phyloP scores from a whole-genome alignment of 2,888 invertebrate species.

The Ormia ochracea region DNA sequence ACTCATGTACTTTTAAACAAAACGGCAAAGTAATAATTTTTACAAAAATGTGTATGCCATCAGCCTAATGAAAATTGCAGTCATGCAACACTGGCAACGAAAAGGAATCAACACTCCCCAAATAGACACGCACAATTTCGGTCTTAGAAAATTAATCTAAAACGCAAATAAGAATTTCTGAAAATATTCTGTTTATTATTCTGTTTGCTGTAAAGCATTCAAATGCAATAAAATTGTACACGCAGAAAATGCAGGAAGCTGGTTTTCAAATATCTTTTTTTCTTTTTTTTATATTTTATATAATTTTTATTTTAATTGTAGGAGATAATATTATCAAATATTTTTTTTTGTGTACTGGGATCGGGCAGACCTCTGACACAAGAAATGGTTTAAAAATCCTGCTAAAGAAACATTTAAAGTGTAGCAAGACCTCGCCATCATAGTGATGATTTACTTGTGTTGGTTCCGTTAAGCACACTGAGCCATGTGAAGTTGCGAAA shows the following conservation, averaged over 20 bases:
- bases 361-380: no score
- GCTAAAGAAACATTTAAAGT: no score
- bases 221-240: background rate
- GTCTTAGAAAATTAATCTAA: slow-evolving; percentile 27
- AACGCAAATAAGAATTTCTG: slow-evolving; percentile 22
- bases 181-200: background rate
- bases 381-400: no score
- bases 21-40: background rate
- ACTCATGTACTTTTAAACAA: background rate
- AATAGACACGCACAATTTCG: slow-evolving; percentile 42
- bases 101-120: slow-evolving; percentile 39
- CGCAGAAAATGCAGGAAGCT: background rate
- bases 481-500: no score
- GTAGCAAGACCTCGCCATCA: no score
- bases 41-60: background rate
- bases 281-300: no score
- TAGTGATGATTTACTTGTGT: no score
- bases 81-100: slow-evolving; percentile 22
- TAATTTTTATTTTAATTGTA: no score
- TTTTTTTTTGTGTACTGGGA: no score
- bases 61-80: slow-evolving; percentile 4
- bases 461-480: no score
- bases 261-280: no score
- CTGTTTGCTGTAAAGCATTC: background rate
- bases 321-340: no score